Evolutionary conservation across 1,140 invertebrate genomes (phyloP).

Genomic region (Luehdorfia chinensis): DNA sequence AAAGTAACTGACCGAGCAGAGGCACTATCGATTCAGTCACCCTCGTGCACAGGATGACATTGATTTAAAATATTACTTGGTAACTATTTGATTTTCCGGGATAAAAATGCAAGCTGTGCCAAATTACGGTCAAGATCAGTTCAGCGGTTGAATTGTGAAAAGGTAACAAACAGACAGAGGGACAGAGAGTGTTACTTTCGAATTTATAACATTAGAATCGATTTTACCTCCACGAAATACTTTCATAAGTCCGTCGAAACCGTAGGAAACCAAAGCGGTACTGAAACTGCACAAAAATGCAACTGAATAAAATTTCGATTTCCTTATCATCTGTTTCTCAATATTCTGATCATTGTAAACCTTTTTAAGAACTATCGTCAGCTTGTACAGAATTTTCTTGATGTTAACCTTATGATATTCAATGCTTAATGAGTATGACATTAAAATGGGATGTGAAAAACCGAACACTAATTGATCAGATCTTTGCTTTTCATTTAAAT

Average conservation of each 20-base stretch:
- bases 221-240: slow-evolving; percentile 17
- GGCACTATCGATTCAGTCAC: too few relatives aligned
- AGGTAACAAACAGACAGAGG: too few relatives aligned
- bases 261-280: slow-evolving; percentile 18
- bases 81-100: too few relatives aligned
- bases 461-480: slow-evolving; percentile 7
- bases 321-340: slow-evolving; percentile 20
- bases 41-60: too few relatives aligned
- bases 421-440: slow-evolving; percentile 12
- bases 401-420: slow-evolving; percentile 16
- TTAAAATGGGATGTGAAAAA: slow-evolving; percentile 11
- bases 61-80: too few relatives aligned
- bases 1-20: too few relatives aligned
- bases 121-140: too few relatives aligned
- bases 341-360: slow-evolving; percentile 19
- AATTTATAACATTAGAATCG: not conserved
- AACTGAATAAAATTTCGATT: slow-evolving; percentile 16
- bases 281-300: slow-evolving; percentile 9
- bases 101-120: too few relatives aligned
- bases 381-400: slow-evolving; percentile 7
- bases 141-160: too few relatives aligned
- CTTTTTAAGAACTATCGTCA: slow-evolving; percentile 15
- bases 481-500: slow-evolving; percentile 4
- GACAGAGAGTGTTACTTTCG: too few relatives aligned
- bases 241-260: slow-evolving; percentile 13